Conservation (phyloP, 2,113 vertebrate species). For the Plectropomus leopardus region DNA sequence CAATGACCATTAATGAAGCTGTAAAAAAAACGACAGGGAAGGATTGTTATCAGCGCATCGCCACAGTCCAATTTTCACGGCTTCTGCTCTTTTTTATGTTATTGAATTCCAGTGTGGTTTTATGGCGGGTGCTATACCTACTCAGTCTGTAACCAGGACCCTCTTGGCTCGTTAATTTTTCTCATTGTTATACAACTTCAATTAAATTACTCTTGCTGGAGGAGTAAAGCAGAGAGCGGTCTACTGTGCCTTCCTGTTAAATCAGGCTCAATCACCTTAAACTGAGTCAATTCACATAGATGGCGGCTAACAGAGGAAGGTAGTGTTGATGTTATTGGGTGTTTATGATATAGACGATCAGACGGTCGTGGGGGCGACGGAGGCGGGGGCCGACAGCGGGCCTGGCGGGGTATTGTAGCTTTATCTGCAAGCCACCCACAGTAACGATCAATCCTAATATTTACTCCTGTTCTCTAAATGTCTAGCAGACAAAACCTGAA, state of each 20-base stretch:
- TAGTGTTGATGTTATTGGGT: slow-evolving; percentile 8
- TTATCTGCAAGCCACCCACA: slow-evolving; percentile 21
- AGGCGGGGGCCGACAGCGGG: neutral
- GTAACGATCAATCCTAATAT: slow-evolving; percentile 46
- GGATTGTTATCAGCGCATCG: slow-evolving; percentile 70
- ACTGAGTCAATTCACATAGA: slow-evolving; percentile 34
- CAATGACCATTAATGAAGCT: slow-evolving; percentile 69
- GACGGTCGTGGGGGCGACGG: neutral
- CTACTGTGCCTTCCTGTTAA: slow-evolving; percentile 41
- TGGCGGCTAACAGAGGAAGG: slow-evolving; percentile 18
- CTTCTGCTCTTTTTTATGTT: slow-evolving; percentile 70
- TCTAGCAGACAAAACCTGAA: slow-evolving; percentile 59
- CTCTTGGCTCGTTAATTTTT: slow-evolving; percentile 76
- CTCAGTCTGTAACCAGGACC: slow-evolving; percentile 65
- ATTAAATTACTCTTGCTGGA: slow-evolving; percentile 72
- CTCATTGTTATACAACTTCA: slow-evolving; percentile 79
- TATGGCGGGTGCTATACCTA: slow-evolving; percentile 64
- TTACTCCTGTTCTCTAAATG: slow-evolving; percentile 50
- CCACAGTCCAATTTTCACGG: slow-evolving; percentile 56
- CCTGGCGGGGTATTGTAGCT: neutral
- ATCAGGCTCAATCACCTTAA: slow-evolving; percentile 48
- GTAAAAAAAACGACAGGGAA: slow-evolving; percentile 65
- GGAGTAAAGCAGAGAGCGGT: slow-evolving; percentile 39
- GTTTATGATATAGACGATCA: slow-evolving; percentile 20
- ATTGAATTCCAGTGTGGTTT: slow-evolving; percentile 74